phyloP scores from a whole-genome alignment of 2,797 vertebrate species.

The Avahi laniger region DNA sequence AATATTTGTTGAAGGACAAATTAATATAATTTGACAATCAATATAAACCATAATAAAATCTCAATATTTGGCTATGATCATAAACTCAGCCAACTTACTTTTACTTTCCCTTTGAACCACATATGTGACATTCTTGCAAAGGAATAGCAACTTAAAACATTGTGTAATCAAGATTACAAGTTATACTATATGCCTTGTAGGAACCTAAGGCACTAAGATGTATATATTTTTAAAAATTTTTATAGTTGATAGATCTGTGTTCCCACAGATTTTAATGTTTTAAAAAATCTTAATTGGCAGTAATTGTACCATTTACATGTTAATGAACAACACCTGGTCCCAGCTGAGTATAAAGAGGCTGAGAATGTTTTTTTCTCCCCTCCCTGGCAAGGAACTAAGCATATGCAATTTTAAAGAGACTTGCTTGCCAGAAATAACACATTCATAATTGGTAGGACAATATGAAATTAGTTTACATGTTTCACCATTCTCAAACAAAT shows the following conservation, averaged over 20 bases:
- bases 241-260: constrained; percentile 63
- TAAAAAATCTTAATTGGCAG: constrained; percentile 78
- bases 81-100: constrained; percentile 33
- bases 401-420: constrained; percentile 66
- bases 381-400: constrained; percentile 76
- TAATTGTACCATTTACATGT: constrained; percentile 82
- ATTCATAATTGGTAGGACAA: constrained; percentile 75
- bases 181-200: constrained; percentile 60
- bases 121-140: background rate
- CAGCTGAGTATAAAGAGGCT: constrained; percentile 82
- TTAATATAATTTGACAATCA: constrained; percentile 10
- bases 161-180: constrained; percentile 66
- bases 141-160: constrained; percentile 67
- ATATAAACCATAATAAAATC: constrained; percentile 38
- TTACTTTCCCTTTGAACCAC: constrained; percentile 35
- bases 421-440: constrained; percentile 76
- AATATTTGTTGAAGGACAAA: constrained; percentile 19
- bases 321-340: constrained; percentile 86
- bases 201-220: constrained; percentile 56
- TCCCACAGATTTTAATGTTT: constrained; percentile 77
- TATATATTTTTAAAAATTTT: constrained; percentile 37
- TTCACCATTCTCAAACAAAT: constrained; percentile 70
- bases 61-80: constrained; percentile 38
- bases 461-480: constrained; percentile 70
- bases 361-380: constrained; percentile 79